phyloP scores from a whole-genome alignment of 2,888 invertebrate genomes.

The Thysanoteuthis rhombus region DNA sequence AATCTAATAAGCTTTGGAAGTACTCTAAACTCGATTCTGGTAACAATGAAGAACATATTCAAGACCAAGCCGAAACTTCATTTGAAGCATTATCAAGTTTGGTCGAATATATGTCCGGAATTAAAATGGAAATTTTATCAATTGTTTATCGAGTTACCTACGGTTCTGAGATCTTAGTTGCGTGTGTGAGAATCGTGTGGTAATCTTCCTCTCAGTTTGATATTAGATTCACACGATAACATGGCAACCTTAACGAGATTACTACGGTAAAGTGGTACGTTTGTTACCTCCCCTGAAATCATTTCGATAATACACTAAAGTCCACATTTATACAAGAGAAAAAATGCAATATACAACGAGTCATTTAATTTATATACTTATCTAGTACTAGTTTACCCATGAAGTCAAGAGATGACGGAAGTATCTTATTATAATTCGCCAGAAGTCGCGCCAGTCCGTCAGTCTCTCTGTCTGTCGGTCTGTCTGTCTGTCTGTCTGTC shows the following conservation, averaged over 20 bases:
- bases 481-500: too few relatives aligned
- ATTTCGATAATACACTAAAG: too few relatives aligned
- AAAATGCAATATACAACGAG: too few relatives aligned
- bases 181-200: not conserved
- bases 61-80: not conserved
- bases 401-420: too few relatives aligned
- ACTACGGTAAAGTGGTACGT: not conserved
- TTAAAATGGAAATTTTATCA: not conserved
- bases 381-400: too few relatives aligned
- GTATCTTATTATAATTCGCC: too few relatives aligned
- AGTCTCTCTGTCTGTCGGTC: too few relatives aligned
- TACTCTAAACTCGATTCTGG: not conserved
- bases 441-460: too few relatives aligned
- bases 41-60: not conserved
- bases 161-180: not conserved
- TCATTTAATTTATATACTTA: too few relatives aligned
- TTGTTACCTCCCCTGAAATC: not conserved
- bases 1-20: not conserved
- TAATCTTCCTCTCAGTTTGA: not conserved
- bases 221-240: not conserved
- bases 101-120: not conserved
- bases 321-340: too few relatives aligned
- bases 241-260: not conserved
- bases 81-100: not conserved
- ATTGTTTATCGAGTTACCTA: not conserved